phyloP scores from a whole-genome alignment of 2,113 vertebrate genomes.

The Hepsetus odoe region DNA sequence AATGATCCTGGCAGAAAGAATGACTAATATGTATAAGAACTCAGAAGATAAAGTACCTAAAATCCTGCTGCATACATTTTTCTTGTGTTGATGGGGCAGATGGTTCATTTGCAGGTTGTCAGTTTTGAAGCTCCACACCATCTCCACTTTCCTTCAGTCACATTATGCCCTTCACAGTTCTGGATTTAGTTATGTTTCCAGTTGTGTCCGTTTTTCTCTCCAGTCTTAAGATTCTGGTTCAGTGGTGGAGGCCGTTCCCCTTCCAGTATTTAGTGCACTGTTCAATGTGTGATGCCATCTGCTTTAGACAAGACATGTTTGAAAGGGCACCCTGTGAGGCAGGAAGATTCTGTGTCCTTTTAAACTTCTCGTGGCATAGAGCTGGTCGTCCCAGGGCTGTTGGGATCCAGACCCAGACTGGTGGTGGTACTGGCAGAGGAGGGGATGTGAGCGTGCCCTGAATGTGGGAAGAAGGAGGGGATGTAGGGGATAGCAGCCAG shows the following conservation, averaged over 20 bases:
- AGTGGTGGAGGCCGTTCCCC: too few species aligned
- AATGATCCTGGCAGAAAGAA: neutral
- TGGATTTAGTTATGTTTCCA: neutral
- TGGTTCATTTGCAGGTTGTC: neutral
- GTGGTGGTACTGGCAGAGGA: slow-evolving; percentile 57
- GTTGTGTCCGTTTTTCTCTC: neutral
- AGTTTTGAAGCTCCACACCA: neutral
- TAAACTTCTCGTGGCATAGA: slow-evolving; percentile 46
- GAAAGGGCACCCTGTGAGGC: neutral
- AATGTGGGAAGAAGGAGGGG: slow-evolving; percentile 72
- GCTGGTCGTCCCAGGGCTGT: slow-evolving; percentile 48
- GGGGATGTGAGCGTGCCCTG: slow-evolving; percentile 67
- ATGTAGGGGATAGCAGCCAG: slow-evolving; percentile 72
- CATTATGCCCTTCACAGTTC: neutral
- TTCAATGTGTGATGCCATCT: neutral
- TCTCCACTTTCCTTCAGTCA: neutral
- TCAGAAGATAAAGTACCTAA: neutral
- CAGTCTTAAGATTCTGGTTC: neutral
- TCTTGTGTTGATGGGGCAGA: neutral
- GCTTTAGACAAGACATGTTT: neutral
- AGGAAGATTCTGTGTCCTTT: neutral
- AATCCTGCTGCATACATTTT: neutral
- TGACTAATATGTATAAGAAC: neutral
- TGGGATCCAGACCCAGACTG: slow-evolving; percentile 39
- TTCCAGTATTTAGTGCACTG: neutral